phyloP scores from a whole-genome alignment of 2,113 vertebrate genomes.

The Collichthys lucidus region DNA sequence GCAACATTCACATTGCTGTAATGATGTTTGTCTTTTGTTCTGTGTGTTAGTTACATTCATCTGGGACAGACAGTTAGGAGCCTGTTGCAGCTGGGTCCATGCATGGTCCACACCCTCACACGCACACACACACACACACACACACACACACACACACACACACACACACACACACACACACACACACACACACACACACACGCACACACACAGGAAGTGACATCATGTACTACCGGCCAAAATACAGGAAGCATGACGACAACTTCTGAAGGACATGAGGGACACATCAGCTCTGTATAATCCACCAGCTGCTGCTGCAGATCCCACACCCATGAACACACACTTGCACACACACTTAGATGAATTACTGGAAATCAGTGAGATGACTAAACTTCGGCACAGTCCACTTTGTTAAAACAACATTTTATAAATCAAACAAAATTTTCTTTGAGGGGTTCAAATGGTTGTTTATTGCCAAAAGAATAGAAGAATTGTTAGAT shows the following conservation, averaged over 20 bases:
- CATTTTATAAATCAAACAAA: constrained; percentile 34
- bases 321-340: constrained; percentile 51
- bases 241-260: constrained; percentile 81
- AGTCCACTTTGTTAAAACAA: constrained; percentile 50
- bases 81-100: constrained; percentile 68
- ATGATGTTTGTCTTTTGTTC: constrained; percentile 23
- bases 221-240: constrained; percentile 73
- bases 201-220: constrained; percentile 77
- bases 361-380: constrained; percentile 7
- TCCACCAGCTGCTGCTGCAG: constrained; percentile 67
- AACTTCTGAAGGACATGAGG: constrained; percentile 67
- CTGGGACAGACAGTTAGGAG: constrained; percentile 40
- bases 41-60: constrained; percentile 17
- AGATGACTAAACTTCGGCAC: constrained; percentile 4
- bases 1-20: constrained; percentile 7
- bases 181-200: constrained; percentile 12
- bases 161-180: constrained; percentile 50
- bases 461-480: constrained; percentile 5
- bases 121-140: constrained; percentile 15
- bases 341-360: constrained; percentile 31
- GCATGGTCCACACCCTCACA: constrained; percentile 62
- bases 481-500: constrained; percentile 1
- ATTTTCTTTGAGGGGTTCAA: constrained; percentile 25
- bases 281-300: constrained; percentile 61
- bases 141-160: constrained; percentile 5